Evolutionary conservation across 92 coral and sea anemone genomes (phyloP).

Genomic region (Virgularia gustaviana): DNA sequence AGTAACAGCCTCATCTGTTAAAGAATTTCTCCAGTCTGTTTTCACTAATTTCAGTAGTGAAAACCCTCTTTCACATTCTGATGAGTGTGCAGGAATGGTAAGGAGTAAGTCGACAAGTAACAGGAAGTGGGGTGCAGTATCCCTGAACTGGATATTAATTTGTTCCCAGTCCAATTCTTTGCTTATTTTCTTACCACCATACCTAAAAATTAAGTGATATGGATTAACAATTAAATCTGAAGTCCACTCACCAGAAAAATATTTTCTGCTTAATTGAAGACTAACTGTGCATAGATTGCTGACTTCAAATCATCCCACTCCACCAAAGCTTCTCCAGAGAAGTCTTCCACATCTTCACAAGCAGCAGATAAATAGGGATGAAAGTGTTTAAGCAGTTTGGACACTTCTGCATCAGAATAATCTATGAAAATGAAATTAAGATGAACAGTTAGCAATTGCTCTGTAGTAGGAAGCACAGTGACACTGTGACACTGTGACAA

Average conservation of each 20-base stretch:
- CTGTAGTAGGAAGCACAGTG: constrained; percentile 4
- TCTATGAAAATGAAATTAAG: constrained; percentile 10
- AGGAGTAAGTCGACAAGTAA: constrained; percentile 20
- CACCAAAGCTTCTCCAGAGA: constrained; percentile 13
- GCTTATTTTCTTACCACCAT: constrained; percentile 27
- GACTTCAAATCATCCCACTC: constrained; percentile 35
- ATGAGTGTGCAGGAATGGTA: neutral
- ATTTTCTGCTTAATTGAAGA: neutral
- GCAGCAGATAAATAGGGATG: constrained; percentile 23
- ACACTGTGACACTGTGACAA: neutral
- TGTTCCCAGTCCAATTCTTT: constrained; percentile 27
- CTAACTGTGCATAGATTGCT: constrained; percentile 14
- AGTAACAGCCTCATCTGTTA: constrained; percentile 22
- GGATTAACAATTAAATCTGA: too few relatives aligned
- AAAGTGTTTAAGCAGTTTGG: constrained; percentile 26
- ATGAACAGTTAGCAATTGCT: too few relatives aligned
- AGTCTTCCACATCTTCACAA: constrained; percentile 21
- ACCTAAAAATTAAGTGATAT: constrained; percentile 12
- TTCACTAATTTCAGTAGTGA: constrained; percentile 2
- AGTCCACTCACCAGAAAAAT: too few relatives aligned
- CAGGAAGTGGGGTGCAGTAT: constrained; percentile 25
- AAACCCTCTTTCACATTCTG: constrained; percentile 9
- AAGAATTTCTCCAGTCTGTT: constrained; percentile 17
- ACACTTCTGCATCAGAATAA: constrained; percentile 14
- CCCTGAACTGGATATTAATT: constrained; percentile 25